Base-by-base conservation (phyloP, 2,113 vertebrate species). In the Thryonomys swinderianus region DNA sequence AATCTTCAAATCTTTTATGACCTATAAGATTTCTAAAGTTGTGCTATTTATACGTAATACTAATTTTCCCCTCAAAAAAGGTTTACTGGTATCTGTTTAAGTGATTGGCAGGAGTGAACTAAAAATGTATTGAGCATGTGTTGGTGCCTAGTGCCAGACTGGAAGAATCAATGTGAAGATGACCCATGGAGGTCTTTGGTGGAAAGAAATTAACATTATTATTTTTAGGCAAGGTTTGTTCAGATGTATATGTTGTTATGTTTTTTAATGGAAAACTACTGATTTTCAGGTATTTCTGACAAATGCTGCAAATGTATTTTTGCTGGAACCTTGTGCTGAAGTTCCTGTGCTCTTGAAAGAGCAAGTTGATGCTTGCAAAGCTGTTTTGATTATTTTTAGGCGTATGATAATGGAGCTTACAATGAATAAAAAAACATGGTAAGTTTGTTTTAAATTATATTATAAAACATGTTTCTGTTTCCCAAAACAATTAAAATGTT, bases 321-420 rank as follows among this genome's bases (percentile, higher is more conserved):
- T 99, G 94, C 37, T 99, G 99, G 99, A 99, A 96, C 99, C 99
- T 0, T 99, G 99, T 98, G 96, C 97, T 59, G 99, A 99, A 96
- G 99, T 99, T 64, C 99, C 99, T 7, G 98, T 98, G 97, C 99
- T 99, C 45, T 96, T 99, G 91, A 99, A 99, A 87, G 99, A 99
- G 96, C 99, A 99, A 96, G 98, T 99, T n/a, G 99, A 99, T 96
- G 99, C 99, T 82, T 99, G 99, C 98, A 99, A 99, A 97, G 99
- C 99, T 6, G 99, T 99, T 96, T 98, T 99, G 94, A 99, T 98
- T 97, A 99, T 99, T 98, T 99, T 99, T 96, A 98, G 99, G 48
- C 99, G 98, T 93, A 99, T 99, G 99, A 99, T 99, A 97, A 99
- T 99, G 99, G 99, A 99, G 88, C 98, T 99, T 93, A 98, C 98